A percentile compares a stretch with the other conserved stretches of the same genome.
phyloP scores from a whole-genome alignment of 2,888 invertebrate species.

The Apamea monoglypha region DNA sequence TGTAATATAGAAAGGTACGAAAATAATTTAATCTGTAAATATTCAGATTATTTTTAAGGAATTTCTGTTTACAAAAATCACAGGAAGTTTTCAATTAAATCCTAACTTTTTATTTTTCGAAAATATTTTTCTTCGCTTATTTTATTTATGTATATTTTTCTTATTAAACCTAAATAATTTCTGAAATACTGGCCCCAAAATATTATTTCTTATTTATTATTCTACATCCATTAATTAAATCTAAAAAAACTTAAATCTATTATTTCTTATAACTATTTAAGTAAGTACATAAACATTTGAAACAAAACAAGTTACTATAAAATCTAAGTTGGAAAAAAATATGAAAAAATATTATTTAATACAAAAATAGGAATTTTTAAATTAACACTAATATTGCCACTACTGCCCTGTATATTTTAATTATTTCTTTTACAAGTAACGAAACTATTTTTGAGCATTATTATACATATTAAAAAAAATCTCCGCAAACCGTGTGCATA shows the following conservation, averaged over 20 bases:
- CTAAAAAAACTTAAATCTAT: conserved; percentile 22
- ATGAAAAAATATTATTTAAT: conserved; percentile 52
- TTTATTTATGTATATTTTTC: conserved; percentile 29
- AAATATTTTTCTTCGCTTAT: conserved; percentile 25
- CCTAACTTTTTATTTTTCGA: conserved; percentile 18
- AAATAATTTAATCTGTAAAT: conserved; percentile 29
- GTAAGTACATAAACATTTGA: conserved; percentile 79
- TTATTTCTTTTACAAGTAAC: conserved; percentile 39
- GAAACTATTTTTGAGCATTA: conserved; percentile 69
- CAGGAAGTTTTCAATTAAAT: conserved; percentile 46
- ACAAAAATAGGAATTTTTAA: conserved; percentile 65
- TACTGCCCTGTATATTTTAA: conserved; percentile 75
- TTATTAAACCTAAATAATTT: conserved; percentile 72
- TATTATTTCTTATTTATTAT: conserved; percentile 60
- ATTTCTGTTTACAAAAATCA: conserved; percentile 48
- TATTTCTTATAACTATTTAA: conserved; percentile 41
- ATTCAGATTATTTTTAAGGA: conserved; percentile 40
- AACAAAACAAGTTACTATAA: conserved; percentile 78
- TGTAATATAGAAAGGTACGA: conserved; percentile 43
- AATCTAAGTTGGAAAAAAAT: conserved; percentile 40
- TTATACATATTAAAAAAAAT: conserved; percentile 23
- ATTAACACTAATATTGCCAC: conserved; percentile 82
- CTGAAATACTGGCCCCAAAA: conserved; percentile 85
- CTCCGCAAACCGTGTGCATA: conserved; percentile 8
- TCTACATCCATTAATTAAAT: conserved; percentile 10